phyloP scores from a whole-genome alignment of 1,140 invertebrate species.

The Aphelenchoides avenae region DNA sequence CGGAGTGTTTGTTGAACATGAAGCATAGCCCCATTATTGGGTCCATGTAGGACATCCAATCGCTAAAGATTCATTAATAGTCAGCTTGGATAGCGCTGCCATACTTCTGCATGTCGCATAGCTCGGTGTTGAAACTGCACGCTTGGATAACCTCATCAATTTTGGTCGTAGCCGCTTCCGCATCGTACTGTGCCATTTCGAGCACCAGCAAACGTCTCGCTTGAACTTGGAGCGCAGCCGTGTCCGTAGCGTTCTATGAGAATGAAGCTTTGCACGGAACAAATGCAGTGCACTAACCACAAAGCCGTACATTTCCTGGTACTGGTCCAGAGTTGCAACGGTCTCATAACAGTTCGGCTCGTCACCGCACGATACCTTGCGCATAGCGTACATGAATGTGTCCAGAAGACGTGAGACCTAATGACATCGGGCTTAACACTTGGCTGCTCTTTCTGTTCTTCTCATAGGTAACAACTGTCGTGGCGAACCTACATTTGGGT shows the following conservation, averaged over 20 bases:
- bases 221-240: constrained; percentile 31
- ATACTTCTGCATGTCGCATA: constrained; percentile 28
- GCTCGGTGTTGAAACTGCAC: constrained; percentile 36
- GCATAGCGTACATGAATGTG: constrained; percentile 30
- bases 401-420: constrained; percentile 28
- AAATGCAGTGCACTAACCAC: constrained; percentile 10
- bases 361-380: constrained; percentile 14
- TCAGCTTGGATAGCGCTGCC: neutral
- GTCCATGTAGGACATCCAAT: constrained; percentile 27
- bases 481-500: constrained; percentile 15
- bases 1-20: constrained; percentile 20
- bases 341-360: constrained; percentile 17
- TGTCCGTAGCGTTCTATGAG: constrained; percentile 30
- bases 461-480: too few relatives aligned
- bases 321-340: constrained; percentile 27
- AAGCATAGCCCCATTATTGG: constrained; percentile 37
- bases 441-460: too few relatives aligned
- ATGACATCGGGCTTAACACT: too few relatives aligned
- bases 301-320: constrained; percentile 17
- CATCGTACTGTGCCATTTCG: constrained; percentile 28
- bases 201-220: constrained; percentile 16
- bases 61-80: constrained; percentile 17
- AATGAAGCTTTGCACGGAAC: too few relatives aligned
- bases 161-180: neutral
- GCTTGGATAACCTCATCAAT: constrained; percentile 31